Evolutionary conservation across 2,113 vertebrate genomes (phyloP).

Genomic region (Poeciliopsis retropinna): DNA sequence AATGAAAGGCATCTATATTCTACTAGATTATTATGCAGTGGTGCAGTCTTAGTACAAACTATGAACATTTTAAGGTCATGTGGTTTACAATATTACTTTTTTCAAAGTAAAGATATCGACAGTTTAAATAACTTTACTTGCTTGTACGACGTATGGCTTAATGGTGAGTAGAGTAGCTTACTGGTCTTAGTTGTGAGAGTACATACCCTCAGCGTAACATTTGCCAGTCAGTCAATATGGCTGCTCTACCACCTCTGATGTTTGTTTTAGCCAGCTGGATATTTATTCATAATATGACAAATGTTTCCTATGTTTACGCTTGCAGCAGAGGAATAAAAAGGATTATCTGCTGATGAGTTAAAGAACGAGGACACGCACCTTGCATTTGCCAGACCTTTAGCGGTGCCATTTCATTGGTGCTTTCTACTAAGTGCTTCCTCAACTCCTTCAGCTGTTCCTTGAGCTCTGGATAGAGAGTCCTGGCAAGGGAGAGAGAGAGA

Average conservation of each 20-base stretch:
- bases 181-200: conserved; percentile 24
- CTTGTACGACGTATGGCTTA: conserved; percentile 39
- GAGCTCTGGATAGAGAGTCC: conserved; percentile 89
- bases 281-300: conserved; percentile 8
- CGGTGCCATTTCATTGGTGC: conserved; percentile 98
- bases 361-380: conserved; percentile 76
- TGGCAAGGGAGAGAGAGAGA: conserved; percentile 40
- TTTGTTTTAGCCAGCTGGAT: conserved; percentile 22
- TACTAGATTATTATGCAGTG: no score
- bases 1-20: no score
- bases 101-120: no score
- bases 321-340: neutral
- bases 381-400: conserved; percentile 99
- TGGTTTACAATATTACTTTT: no score
- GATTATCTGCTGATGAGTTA: neutral
- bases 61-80: no score
- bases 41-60: no score
- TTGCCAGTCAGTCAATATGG: neutral
- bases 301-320: conserved; percentile 6
- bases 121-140: neutral
- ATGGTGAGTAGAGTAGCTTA: conserved; percentile 36
- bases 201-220: conserved; percentile 21
- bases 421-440: conserved; percentile 94
- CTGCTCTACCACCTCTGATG: conserved; percentile 2
- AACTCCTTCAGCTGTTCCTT: conserved; percentile 93